phyloP scores from a whole-genome alignment of 2,888 invertebrate genomes.

The Theodoxus fluviatilis region DNA sequence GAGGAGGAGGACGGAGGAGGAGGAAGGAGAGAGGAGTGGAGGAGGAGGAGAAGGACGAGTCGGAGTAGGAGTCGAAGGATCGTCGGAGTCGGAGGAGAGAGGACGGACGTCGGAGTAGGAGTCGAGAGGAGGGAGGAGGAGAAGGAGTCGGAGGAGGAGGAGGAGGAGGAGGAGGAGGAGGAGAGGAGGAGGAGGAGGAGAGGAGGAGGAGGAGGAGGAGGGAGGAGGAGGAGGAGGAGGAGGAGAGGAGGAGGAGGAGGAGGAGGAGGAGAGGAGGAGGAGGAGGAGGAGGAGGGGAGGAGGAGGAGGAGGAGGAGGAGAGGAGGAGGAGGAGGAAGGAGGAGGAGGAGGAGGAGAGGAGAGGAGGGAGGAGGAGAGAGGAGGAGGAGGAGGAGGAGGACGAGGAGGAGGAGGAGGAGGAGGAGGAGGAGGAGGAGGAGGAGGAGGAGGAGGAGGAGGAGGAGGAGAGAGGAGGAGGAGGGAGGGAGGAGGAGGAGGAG shows the following conservation, averaged over 20 bases:
- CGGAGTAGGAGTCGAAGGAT: too few relatives aligned
- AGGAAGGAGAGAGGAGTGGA: constrained; percentile 8
- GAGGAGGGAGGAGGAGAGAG: neutral
- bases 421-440: constrained; percentile 15
- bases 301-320: neutral
- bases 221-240: neutral
- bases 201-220: neutral
- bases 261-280: neutral
- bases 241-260: constrained; percentile 3
- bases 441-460: neutral
- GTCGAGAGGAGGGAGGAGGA: neutral
- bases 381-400: too few relatives aligned
- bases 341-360: neutral
- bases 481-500: constrained; percentile 3
- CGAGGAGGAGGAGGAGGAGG: neutral
- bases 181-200: neutral
- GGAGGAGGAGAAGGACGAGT: constrained; percentile 10
- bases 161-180: neutral
- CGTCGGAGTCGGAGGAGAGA: constrained; percentile 1
- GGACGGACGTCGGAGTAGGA: neutral
- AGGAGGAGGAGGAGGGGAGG: neutral
- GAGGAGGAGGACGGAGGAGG: neutral
- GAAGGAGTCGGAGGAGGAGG: neutral
- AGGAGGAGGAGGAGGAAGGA: constrained; percentile 1
- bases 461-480: neutral